phyloP scores from a whole-genome alignment of 2,797 vertebrate genomes.

The Lutjanus campechanus region DNA sequence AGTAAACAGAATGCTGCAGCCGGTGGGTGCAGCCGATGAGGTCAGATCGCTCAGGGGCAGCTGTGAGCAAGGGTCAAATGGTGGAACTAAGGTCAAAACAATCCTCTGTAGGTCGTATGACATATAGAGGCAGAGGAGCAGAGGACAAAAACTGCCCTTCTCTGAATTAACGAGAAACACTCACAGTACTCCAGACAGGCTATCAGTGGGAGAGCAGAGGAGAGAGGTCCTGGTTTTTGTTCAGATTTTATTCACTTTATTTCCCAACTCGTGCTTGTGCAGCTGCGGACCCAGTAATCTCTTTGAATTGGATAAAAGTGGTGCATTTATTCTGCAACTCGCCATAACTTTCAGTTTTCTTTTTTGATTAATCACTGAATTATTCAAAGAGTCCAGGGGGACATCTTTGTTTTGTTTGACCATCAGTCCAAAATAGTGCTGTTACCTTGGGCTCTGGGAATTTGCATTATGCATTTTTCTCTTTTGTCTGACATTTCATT shows the following conservation, averaged over 20 bases:
- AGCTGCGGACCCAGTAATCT: background rate
- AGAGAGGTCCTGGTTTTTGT: background rate
- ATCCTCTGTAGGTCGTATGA: constrained; percentile 47
- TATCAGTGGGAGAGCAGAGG: background rate
- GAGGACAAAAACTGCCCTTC: constrained; percentile 25
- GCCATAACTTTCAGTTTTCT: background rate
- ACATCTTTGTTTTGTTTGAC: background rate
- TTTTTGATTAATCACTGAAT: background rate
- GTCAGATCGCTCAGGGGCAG: constrained; percentile 56
- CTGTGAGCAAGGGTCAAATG: constrained; percentile 61
- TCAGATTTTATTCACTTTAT: background rate
- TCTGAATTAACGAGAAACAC: constrained; percentile 24
- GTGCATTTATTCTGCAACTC: background rate
- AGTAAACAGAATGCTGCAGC: constrained; percentile 12
- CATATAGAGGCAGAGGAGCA: constrained; percentile 17
- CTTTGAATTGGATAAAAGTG: background rate
- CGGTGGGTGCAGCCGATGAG: constrained; percentile 45
- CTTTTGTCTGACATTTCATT: too few species aligned
- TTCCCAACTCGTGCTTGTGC: background rate
- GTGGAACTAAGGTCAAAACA: constrained; percentile 55
- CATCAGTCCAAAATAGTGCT: background rate
- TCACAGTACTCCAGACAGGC: constrained; percentile 6
- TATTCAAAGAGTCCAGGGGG: background rate
- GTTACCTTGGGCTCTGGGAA: background rate
- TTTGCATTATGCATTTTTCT: background rate